These are phyloP conservation scores for Spea multiplicata DNA, from an alignment of 2,113 vertebrate genomes.

Conservation along the genomic window DNA sequence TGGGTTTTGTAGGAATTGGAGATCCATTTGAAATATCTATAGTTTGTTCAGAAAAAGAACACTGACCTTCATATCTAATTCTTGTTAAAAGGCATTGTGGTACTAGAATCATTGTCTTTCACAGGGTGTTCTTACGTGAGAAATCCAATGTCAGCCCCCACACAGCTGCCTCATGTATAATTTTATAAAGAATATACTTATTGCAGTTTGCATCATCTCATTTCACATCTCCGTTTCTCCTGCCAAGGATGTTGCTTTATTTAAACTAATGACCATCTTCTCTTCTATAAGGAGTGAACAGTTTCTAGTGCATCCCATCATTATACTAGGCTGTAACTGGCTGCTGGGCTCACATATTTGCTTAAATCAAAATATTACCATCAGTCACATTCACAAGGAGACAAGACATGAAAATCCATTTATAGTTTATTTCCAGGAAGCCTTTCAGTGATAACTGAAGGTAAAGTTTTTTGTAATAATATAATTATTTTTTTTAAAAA, in stretches of 20 bases:
- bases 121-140: constrained; percentile 40
- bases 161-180: constrained; percentile 49
- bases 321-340: constrained; percentile 41
- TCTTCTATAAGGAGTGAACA: constrained; percentile 41
- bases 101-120: constrained; percentile 38
- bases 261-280: constrained; percentile 49
- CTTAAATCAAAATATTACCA: constrained; percentile 41
- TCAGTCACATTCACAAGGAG: constrained; percentile 36
- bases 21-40: not conserved
- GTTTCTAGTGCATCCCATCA: constrained; percentile 44
- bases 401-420: constrained; percentile 30
- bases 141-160: constrained; percentile 47
- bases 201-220: constrained; percentile 49
- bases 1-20: not conserved
- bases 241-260: constrained; percentile 46
- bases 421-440: constrained; percentile 22
- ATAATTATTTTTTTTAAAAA: not conserved
- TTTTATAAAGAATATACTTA: constrained; percentile 50
- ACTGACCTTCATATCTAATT: constrained; percentile 35
- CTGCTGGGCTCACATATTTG: constrained; percentile 28
- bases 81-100: constrained; percentile 35
- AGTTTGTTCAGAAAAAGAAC: constrained; percentile 4
- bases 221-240: constrained; percentile 46
- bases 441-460: constrained; percentile 3
- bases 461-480: not conserved